These are phyloP conservation scores for Pocota personata DNA, from an alignment of 2,888 invertebrate species.

Conservation along the genomic window DNA sequence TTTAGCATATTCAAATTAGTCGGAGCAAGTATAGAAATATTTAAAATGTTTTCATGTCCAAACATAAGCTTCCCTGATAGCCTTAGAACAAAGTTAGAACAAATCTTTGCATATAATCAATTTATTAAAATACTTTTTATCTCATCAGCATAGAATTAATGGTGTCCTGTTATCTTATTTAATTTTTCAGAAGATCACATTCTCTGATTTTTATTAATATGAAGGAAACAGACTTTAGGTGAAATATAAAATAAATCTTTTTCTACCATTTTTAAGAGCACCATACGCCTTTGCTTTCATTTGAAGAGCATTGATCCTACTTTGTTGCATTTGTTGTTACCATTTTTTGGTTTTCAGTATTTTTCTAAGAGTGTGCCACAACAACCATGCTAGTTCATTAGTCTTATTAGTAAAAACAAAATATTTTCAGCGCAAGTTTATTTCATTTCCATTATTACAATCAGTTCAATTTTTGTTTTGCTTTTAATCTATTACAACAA, in stretches of 20 bases:
- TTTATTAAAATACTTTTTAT: slow-evolving; percentile 9
- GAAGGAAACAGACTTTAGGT: slow-evolving; percentile 68
- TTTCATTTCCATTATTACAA: slow-evolving; percentile 23
- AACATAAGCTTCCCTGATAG: background rate
- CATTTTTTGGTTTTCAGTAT: slow-evolving; percentile 5
- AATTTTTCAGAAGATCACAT: slow-evolving; percentile 72
- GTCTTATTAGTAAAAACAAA: slow-evolving; percentile 12
- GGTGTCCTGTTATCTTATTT: slow-evolving; percentile 55
- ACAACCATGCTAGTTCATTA: slow-evolving; percentile 19
- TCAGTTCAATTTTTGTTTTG: slow-evolving; percentile 14
- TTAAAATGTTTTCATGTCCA: no score
- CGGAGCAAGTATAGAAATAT: no score
- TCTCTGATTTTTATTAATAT: slow-evolving; percentile 72
- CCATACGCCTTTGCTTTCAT: slow-evolving; percentile 59
- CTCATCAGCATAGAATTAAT: slow-evolving; percentile 41
- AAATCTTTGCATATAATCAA: background rate
- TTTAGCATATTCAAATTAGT: no score
- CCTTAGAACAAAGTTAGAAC: background rate
- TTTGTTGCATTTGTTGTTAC: slow-evolving; percentile 34
- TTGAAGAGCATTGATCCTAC: slow-evolving; percentile 38
- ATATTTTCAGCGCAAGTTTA: slow-evolving; percentile 11
- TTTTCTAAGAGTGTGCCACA: slow-evolving; percentile 18
- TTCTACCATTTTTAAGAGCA: slow-evolving; percentile 52
- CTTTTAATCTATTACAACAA: slow-evolving; percentile 16
- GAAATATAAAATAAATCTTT: slow-evolving; percentile 52